These are phyloP conservation scores for Antedon mediterranea DNA, from an alignment of 53 echinoderm and acorn worm species.

Conservation along the genomic window DNA sequence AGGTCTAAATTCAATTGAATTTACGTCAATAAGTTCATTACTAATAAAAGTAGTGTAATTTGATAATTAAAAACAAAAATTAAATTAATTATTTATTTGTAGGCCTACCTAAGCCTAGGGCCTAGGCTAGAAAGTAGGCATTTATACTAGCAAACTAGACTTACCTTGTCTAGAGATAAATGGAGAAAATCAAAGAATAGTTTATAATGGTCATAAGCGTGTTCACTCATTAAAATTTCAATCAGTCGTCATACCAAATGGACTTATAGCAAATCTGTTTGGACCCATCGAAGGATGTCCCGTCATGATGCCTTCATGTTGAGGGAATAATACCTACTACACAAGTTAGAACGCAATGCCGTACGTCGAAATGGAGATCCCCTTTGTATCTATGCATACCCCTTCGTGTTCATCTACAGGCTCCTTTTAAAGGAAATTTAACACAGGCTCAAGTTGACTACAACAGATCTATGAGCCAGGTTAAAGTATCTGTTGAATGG, in stretches of 20 bases:
- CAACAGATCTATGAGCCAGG: slow-evolving; percentile 12
- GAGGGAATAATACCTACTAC: slow-evolving; percentile 10
- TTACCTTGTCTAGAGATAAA: too few relatives aligned
- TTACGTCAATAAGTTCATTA: too few relatives aligned
- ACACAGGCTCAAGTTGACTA: slow-evolving; percentile 8
- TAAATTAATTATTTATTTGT: too few relatives aligned
- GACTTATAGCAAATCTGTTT: slow-evolving; percentile 20
- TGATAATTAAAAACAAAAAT: too few relatives aligned
- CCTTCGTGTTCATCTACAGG: slow-evolving; percentile 12
- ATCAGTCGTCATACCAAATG: slow-evolving; percentile 15
- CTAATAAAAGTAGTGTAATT: too few relatives aligned
- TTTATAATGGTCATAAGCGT: slow-evolving; percentile 21
- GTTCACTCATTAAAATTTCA: slow-evolving; percentile 18
- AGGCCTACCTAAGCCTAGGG: too few relatives aligned
- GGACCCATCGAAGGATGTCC: slow-evolving; percentile 23
- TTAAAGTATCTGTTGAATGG: slow-evolving; percentile 22
- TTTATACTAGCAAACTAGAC: too few relatives aligned
- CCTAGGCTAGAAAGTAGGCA: too few relatives aligned
- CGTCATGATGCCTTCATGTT: slow-evolving; percentile 20
- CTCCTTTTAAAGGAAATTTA: slow-evolving; percentile 8
- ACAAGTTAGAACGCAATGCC: slow-evolving; percentile 3
- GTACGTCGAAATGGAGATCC: not conserved
- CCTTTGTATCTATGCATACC: slow-evolving; percentile 20
- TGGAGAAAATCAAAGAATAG: slow-evolving; percentile 12
- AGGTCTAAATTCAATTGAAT: too few relatives aligned